These are phyloP conservation scores for Baronia brevicornis DNA, from an alignment of 2,888 invertebrate genomes.

Conservation along the genomic window DNA sequence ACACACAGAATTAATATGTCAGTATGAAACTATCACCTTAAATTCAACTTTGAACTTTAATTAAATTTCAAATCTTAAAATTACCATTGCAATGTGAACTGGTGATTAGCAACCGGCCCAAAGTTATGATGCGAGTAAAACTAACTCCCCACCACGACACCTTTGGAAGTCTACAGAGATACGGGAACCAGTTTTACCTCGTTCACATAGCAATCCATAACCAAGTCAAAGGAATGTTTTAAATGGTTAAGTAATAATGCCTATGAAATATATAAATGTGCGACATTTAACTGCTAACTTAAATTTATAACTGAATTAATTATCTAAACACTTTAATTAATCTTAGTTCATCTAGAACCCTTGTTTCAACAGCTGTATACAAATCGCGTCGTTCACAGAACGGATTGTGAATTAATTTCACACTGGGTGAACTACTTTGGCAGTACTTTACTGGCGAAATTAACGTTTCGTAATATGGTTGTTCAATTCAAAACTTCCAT, in stretches of 20 bases:
- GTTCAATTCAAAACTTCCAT: conserved; percentile 32
- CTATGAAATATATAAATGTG: conserved; percentile 70
- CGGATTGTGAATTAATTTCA: conserved; percentile 68
- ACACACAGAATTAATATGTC: conserved; percentile 62
- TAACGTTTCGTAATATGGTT: conserved; percentile 41
- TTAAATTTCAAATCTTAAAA: conserved; percentile 67
- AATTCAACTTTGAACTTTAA: conserved; percentile 71
- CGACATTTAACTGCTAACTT: conserved; percentile 71
- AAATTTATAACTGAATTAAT: conserved; percentile 73
- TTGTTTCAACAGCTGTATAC: conserved; percentile 64
- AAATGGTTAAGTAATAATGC: conserved; percentile 74
- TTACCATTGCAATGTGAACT: conserved; percentile 56
- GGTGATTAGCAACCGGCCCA: conserved; percentile 2
- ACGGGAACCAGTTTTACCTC: conserved; percentile 10
- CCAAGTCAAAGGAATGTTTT: conserved; percentile 74
- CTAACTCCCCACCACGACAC: conserved; percentile 13
- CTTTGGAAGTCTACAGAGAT: conserved; percentile 17
- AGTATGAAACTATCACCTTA: conserved; percentile 68
- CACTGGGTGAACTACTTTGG: conserved; percentile 69
- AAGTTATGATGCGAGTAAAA: conserved; percentile 4
- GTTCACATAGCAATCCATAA: conserved; percentile 56
- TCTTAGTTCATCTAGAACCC: conserved; percentile 65
- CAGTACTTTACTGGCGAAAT: conserved; percentile 66
- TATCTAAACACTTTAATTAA: conserved; percentile 57
- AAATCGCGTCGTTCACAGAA: conserved; percentile 71